Evolutionary conservation across 1,140 invertebrate species (phyloP).

Genomic region (Sesamia nonagrioides): DNA sequence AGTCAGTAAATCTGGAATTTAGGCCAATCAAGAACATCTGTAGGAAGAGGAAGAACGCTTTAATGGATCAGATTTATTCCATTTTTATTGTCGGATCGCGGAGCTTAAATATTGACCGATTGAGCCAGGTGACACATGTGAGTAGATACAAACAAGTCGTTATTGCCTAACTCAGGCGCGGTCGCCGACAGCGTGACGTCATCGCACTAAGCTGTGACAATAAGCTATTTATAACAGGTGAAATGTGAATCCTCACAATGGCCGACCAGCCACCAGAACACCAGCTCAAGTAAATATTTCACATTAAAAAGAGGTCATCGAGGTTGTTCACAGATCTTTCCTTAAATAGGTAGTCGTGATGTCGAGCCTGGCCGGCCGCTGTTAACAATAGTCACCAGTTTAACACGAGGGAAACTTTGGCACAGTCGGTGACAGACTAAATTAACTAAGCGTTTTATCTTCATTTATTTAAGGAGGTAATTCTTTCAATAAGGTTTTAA

Average conservation of each 20-base stretch:
- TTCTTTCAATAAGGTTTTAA: slow-evolving; percentile 3
- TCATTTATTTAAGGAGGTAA: slow-evolving; percentile 23
- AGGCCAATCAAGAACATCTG: slow-evolving; percentile 19
- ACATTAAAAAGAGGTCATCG: neutral
- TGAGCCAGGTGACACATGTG: neutral
- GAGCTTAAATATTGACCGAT: neutral
- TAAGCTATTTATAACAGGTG: slow-evolving; percentile 52
- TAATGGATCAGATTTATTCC: neutral
- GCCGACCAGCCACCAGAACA: neutral
- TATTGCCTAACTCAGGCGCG: slow-evolving; percentile 16
- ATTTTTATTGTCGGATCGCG: neutral
- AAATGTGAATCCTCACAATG: neutral
- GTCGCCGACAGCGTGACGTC: neutral
- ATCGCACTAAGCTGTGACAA: slow-evolving; percentile 50
- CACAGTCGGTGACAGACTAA: slow-evolving; percentile 60
- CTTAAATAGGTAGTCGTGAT: neutral
- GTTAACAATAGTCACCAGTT: slow-evolving; percentile 25
- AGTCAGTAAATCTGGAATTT: neutral
- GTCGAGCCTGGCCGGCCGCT: neutral
- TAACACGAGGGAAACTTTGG: slow-evolving; percentile 56
- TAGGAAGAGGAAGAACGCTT: neutral
- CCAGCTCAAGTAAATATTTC: neutral
- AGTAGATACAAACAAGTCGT: slow-evolving; percentile 2
- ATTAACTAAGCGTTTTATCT: slow-evolving; percentile 38
- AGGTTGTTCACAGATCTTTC: neutral